Percentiles rank a stretch among this genome's conserved stretches.
phyloP scores from a whole-genome alignment of 2,888 invertebrate genomes.

The Taphrorychus bicolor region DNA sequence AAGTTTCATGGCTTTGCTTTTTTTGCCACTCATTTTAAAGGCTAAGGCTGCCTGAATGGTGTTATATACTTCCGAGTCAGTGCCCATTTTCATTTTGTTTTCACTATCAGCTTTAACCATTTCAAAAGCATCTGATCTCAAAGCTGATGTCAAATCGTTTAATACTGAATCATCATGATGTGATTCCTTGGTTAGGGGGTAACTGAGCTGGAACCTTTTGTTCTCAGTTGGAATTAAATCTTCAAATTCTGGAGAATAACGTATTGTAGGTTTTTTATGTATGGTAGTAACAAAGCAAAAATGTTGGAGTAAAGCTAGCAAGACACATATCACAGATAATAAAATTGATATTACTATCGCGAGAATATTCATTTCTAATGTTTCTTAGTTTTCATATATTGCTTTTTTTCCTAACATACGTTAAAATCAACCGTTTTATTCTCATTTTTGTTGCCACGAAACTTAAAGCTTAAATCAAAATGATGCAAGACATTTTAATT shows the following conservation, averaged over 20 bases:
- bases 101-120: constrained; percentile 31
- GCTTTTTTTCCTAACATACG: constrained; percentile 14
- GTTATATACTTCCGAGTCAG: constrained; percentile 79
- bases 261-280: constrained; percentile 48
- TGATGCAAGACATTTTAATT: neutral
- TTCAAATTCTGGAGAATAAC: constrained; percentile 54
- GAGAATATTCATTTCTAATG: constrained; percentile 47
- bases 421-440: constrained; percentile 14
- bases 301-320: constrained; percentile 56
- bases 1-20: constrained; percentile 83
- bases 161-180: constrained; percentile 50
- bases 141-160: constrained; percentile 50
- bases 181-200: constrained; percentile 45
- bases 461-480: neutral
- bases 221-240: constrained; percentile 56
- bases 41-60: constrained; percentile 85
- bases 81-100: constrained; percentile 49
- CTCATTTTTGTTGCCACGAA: neutral
- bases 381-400: neutral
- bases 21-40: constrained; percentile 82
- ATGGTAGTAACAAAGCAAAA: constrained; percentile 52
- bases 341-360: constrained; percentile 54
- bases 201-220: constrained; percentile 46
- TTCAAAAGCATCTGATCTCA: constrained; percentile 44
- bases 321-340: constrained; percentile 57